phyloP scores from a whole-genome alignment of 2,888 invertebrate genomes.

The Tenthredo scrophulariae region DNA sequence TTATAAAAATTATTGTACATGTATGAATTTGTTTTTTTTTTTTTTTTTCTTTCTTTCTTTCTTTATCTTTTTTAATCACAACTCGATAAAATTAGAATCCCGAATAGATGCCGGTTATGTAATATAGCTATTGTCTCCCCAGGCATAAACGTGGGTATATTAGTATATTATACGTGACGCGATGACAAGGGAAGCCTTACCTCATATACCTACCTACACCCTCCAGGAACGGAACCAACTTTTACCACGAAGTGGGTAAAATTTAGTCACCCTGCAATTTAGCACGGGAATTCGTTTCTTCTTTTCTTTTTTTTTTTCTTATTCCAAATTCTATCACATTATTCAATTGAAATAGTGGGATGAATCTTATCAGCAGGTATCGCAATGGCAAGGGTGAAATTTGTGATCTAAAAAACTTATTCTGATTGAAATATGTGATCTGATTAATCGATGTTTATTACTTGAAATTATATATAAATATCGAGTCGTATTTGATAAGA shows the following conservation, averaged over 20 bases:
- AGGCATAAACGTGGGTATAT: background rate
- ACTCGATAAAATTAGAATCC: background rate
- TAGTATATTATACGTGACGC: conserved; percentile 27
- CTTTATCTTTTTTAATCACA: background rate
- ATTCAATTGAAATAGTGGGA: too few relatives aligned
- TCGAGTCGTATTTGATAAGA: too few relatives aligned
- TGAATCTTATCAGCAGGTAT: too few relatives aligned
- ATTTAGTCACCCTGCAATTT: conserved; percentile 11
- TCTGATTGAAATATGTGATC: too few relatives aligned
- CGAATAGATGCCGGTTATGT: background rate
- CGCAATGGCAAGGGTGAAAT: too few relatives aligned
- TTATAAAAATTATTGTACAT: too few relatives aligned
- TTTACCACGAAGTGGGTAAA: conserved; percentile 23
- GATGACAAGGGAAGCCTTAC: conserved; percentile 46
- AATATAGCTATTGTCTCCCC: background rate
- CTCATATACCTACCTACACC: background rate
- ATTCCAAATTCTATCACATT: too few relatives aligned
- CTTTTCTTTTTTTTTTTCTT: too few relatives aligned
- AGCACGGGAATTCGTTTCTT: background rate
- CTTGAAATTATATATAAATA: too few relatives aligned
- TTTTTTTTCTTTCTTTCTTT: background rate
- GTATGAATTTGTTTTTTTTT: background rate
- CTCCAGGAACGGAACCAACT: background rate
- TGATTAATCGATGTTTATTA: too few relatives aligned
- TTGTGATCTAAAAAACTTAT: too few relatives aligned